These are phyloP conservation scores for Scrobipalpa atriplicella DNA, from an alignment of 2,888 invertebrate species.

Conservation along the genomic window DNA sequence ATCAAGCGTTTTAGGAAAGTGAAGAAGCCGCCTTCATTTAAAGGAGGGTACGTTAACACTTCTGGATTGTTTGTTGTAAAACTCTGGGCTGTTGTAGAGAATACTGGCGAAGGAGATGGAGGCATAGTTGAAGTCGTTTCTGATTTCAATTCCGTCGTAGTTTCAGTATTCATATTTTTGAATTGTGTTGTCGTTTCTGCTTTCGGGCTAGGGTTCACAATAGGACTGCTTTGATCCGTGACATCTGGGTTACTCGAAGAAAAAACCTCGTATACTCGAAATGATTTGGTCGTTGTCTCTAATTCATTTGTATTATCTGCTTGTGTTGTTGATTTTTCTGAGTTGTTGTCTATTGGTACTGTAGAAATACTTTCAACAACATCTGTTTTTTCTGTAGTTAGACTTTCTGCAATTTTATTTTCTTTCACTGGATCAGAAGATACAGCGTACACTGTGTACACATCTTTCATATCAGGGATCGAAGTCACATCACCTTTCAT, in stretches of 20 bases:
- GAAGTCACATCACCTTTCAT: slow-evolving; percentile 43
- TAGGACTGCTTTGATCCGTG: slow-evolving; percentile 45
- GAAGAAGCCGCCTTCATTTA: slow-evolving; percentile 74
- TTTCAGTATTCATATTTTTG: slow-evolving; percentile 41
- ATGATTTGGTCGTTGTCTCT: slow-evolving; percentile 65
- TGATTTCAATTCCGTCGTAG: slow-evolving; percentile 64
- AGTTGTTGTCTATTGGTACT: slow-evolving; percentile 55
- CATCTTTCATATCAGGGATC: slow-evolving; percentile 49
- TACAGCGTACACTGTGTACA: slow-evolving; percentile 56
- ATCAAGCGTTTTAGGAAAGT: slow-evolving; percentile 85
- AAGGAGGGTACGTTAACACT: slow-evolving; percentile 69
- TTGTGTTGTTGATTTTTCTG: slow-evolving; percentile 53
- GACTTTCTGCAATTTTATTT: slow-evolving; percentile 38
- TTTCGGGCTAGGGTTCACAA: slow-evolving; percentile 38
- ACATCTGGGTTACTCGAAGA: slow-evolving; percentile 50
- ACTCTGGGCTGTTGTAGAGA: slow-evolving; percentile 42
- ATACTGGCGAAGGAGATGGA: slow-evolving; percentile 50
- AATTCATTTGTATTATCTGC: slow-evolving; percentile 53
- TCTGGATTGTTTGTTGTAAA: slow-evolving; percentile 59
- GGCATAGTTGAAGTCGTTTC: slow-evolving; percentile 68
- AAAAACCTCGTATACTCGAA: slow-evolving; percentile 71
- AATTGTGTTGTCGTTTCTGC: slow-evolving; percentile 38
- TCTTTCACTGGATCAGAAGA: slow-evolving; percentile 50
- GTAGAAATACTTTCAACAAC: slow-evolving; percentile 73
- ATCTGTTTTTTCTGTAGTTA: slow-evolving; percentile 47